phyloP scores from a whole-genome alignment of 2,113 vertebrate species.

The Pao palembangensis region DNA sequence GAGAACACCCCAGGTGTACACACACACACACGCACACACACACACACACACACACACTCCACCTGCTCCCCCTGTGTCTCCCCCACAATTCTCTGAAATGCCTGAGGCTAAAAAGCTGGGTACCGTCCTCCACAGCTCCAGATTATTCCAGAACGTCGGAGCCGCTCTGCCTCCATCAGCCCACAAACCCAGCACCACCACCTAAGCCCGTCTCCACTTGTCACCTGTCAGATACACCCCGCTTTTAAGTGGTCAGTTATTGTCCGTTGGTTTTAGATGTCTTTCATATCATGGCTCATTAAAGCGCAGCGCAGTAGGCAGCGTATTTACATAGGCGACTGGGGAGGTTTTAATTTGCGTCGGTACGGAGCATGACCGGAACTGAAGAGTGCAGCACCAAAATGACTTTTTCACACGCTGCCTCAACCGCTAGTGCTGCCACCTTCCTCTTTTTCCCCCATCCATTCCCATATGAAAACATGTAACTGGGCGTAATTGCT shows the following conservation, averaged over 20 bases:
- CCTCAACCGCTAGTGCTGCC: neutral
- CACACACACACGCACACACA: conserved; percentile 25
- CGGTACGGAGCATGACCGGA: conserved; percentile 79
- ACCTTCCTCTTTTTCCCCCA: conserved; percentile 17
- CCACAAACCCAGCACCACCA: conserved; percentile 13
- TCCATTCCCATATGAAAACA: conserved; percentile 65
- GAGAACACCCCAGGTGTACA: conserved; percentile 40
- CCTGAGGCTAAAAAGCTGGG: conserved; percentile 72
- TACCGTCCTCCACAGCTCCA: conserved; percentile 62
- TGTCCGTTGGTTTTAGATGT: conserved; percentile 74
- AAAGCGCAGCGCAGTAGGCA: conserved; percentile 76
- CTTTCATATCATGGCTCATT: conserved; percentile 84
- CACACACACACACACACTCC: conserved; percentile 33
- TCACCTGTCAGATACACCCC: conserved; percentile 75
- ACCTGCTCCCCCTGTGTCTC: conserved; percentile 37
- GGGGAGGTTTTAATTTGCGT: conserved; percentile 78
- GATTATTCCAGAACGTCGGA: conserved; percentile 69
- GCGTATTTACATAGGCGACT: conserved; percentile 79
- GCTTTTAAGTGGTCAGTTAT: conserved; percentile 77
- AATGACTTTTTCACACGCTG: conserved; percentile 76
- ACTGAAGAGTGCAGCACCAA: conserved; percentile 77
- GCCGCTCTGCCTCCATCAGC: conserved; percentile 48
- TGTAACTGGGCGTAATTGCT: conserved; percentile 76
- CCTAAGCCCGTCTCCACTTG: conserved; percentile 51
- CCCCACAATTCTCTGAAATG: conserved; percentile 65